These are phyloP conservation scores for Pogonocichla stellata DNA, from an alignment of 2,113 vertebrate species.

Conservation along the genomic window DNA sequence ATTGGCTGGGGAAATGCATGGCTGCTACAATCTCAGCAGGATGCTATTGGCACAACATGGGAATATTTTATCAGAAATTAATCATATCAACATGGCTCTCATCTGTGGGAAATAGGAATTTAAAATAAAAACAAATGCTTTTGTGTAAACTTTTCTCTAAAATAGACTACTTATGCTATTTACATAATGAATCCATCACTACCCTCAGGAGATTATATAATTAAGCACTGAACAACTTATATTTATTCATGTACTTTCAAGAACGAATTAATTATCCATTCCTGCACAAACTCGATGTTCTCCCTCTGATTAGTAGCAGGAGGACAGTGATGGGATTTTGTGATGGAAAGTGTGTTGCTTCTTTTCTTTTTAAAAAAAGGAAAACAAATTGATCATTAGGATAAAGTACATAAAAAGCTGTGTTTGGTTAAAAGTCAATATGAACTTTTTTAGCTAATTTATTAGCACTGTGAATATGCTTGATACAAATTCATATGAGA, in stretches of 20 bases:
- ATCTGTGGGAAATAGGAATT: slow-evolving; percentile 39
- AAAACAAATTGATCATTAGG: neutral
- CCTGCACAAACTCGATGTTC: neutral
- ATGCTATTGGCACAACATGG: neutral
- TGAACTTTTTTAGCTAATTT: neutral
- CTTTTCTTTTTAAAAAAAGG: neutral
- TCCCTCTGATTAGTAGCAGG: neutral
- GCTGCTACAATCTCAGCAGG: neutral
- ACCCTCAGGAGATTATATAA: slow-evolving; percentile 63
- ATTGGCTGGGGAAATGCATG: neutral
- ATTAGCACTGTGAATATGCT: neutral
- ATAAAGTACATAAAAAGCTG: neutral
- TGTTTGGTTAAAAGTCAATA: neutral
- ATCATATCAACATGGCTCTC: neutral
- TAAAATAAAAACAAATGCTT: slow-evolving; percentile 59
- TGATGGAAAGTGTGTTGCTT: neutral
- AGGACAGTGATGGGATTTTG: neutral
- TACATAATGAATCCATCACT: slow-evolving; percentile 61
- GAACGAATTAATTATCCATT: slow-evolving; percentile 21
- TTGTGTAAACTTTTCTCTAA: slow-evolving; percentile 54
- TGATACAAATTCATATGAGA: neutral
- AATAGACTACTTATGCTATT: slow-evolving; percentile 61
- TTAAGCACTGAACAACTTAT: slow-evolving; percentile 63
- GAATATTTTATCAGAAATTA: slow-evolving; percentile 38
- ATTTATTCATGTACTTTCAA: slow-evolving; percentile 60